These are phyloP conservation scores for Halictus quadricinctus DNA, from an alignment of 2,888 invertebrate species.

Conservation along the genomic window DNA sequence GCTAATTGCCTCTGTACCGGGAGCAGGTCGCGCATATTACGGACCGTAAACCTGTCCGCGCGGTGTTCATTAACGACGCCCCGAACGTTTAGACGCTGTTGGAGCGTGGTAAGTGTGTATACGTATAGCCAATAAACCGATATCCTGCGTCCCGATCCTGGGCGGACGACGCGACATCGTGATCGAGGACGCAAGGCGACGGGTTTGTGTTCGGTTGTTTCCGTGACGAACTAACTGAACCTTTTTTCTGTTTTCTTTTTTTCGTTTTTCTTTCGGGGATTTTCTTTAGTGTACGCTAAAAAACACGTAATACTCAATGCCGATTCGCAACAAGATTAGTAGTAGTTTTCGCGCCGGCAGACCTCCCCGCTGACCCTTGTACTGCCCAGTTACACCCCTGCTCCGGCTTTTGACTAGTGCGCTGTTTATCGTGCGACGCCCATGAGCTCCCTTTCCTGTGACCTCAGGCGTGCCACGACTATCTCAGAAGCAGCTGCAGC, in stretches of 20 bases:
- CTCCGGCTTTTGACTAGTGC: constrained; percentile 66
- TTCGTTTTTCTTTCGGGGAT: too few relatives aligned
- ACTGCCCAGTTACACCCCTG: constrained; percentile 24
- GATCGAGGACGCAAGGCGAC: constrained; percentile 23
- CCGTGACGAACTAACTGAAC: constrained; percentile 25
- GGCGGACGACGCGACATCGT: constrained; percentile 11
- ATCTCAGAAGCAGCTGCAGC: constrained; percentile 75
- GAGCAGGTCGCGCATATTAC: background rate
- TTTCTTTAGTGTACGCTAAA: constrained; percentile 37
- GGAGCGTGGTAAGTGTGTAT: background rate
- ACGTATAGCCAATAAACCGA: background rate
- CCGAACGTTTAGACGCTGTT: background rate
- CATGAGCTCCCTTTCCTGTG: constrained; percentile 57
- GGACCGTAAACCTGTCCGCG: constrained; percentile 2
- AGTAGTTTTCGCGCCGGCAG: constrained; percentile 42
- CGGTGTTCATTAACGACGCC: background rate
- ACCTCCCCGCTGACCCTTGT: constrained; percentile 42
- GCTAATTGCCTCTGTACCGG: constrained; percentile 33
- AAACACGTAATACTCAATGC: constrained; percentile 49
- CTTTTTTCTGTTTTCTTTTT: background rate
- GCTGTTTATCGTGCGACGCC: constrained; percentile 66
- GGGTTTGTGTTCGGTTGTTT: background rate
- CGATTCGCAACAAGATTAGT: constrained; percentile 59
- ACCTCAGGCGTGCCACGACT: constrained; percentile 71
- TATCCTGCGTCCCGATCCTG: constrained; percentile 16